Base-by-base conservation (phyloP, 1,140 invertebrate genomes). In the Heliconius nattereri region DNA sequence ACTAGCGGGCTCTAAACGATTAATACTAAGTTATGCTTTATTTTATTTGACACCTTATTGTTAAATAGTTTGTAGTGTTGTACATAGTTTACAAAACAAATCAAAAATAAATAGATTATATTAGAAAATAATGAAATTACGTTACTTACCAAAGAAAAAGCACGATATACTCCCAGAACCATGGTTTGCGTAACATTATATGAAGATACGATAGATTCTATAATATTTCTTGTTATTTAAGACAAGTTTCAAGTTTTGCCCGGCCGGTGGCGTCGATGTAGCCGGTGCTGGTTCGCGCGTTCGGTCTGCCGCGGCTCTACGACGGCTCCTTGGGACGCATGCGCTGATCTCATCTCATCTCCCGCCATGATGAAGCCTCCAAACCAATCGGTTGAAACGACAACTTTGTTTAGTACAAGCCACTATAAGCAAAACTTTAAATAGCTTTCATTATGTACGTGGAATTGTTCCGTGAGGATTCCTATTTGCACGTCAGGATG, bases 201-300 rank as follows among this genome's bases (percentile, higher is more conserved):
- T 66, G 0, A 66, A 66, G 3, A 66, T 66, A 9, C 26, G 3
- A 66, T 66, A 16, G 9, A 11, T 7, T 66, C 26, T 66, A 29
- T 66, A 66, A 13, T 26, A 13, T 29, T 66, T 26, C 5, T 5
- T 26, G 16, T 16, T 66, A 13, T 66, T 66, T 66, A 66, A 66
- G 60, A 16, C 60, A 7, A 66, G 60, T 66, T 66, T 66, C 60
- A 66, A 66, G 60, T 66, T 66, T 66, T 66, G 83, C 80, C 83
- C 78, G 74, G 80, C 82, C 79, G 78, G 81, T 76, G 82, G 83
- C 82, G 80, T 77, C 81, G 78, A 78, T 83, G 78, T 74, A 74
- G 71, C 78, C 83, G 77, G 81, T 86, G 81, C 79, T 83, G 78
- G 81, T 85, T 85, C 80, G 84, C 87, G 85, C 83, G 84, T 81